Base-by-base conservation (phyloP, 1,140 invertebrate species). In the Calosoma granatense region DNA sequence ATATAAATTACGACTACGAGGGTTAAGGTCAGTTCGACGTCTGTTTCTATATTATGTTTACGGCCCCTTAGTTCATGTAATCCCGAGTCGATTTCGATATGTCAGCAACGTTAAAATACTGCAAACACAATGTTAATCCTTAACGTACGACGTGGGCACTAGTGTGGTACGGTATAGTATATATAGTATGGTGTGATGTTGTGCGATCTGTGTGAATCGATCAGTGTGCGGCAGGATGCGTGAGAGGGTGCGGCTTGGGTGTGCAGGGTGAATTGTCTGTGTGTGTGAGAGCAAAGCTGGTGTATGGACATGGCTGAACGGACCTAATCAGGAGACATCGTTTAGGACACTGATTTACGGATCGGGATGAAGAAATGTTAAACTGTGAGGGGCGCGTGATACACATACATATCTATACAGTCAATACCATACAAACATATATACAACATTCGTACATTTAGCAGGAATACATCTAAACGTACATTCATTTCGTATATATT, bases 51-150 rank as follows among this genome's bases (percentile, higher is more conserved):
- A 30, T 30, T 30, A 4, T 6, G 4, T 30, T 4, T 30, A 30
- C 14, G 4, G 26, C 14, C 6, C 26, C 4, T 30, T 6, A 30
- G 6, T 6, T 4, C 41, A 4, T 17, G 41, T 47, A 47, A 47
- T 47, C 41, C 41, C 41, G 17, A 17, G 6, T 17, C 41, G 41
- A 47, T 47, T 47, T 47, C 41, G 41, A 47, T 47, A 47, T 47
- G 41, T 47, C 41, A 47, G 17, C 41, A 17, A 47, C 15, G 41
- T 17, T 47, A 47, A 47, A 47, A 47, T 47, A 47, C 41, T 6
- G 41, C 41, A 47, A 47, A 47, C 41, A 47, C 41, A 47, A 12
- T 47, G 41, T 47, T 47, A 47, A 47, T 47, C 41, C 41, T 36
- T n/a, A 30, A 30, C 6, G 26, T 30, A 14, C 26, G 14, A 30